Conservation (phyloP, 2,797 vertebrate genomes). For the Gambelia wislizenii region DNA sequence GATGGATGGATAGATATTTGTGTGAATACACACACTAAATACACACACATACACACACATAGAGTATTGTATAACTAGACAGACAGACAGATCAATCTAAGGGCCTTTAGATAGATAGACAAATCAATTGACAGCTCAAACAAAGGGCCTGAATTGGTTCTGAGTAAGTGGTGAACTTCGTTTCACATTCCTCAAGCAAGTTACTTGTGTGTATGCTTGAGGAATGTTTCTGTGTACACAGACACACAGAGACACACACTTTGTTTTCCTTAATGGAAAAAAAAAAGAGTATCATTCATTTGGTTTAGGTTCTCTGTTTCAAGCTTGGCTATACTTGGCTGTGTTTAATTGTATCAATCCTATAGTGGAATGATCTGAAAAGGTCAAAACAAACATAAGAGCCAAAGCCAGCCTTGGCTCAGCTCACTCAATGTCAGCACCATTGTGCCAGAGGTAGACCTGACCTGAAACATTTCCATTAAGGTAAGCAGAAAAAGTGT, state of each 20-base stretch:
- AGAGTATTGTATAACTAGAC: too few relatives aligned
- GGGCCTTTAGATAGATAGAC: too few relatives aligned
- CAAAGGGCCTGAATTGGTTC: constrained; percentile 46
- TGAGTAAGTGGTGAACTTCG: constrained; percentile 54
- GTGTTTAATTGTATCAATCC: constrained; percentile 63
- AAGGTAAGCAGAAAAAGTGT: constrained; percentile 63
- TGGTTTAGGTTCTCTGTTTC: constrained; percentile 57
- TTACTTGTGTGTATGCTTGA: constrained; percentile 3
- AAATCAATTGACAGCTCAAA: too few relatives aligned
- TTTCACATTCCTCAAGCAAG: constrained; percentile 50
- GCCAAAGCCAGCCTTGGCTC: constrained; percentile 57
- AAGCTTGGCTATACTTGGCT: constrained; percentile 27
- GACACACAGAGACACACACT: neutral
- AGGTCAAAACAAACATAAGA: constrained; percentile 70
- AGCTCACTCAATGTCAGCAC: constrained; percentile 66
- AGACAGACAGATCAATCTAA: too few relatives aligned
- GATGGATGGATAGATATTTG: too few relatives aligned
- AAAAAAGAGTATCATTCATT: constrained; percentile 41
- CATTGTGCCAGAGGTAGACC: constrained; percentile 66
- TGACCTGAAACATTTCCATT: constrained; percentile 62
- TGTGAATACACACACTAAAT: neutral
- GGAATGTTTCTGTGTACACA: neutral
- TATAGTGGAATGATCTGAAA: constrained; percentile 69
- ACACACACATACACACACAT: neutral
- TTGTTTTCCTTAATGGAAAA: constrained; percentile 37